Evolutionary conservation across 2,888 invertebrate genomes (phyloP), one percentile per base, ranked within the genome.

Genomic region (Machimus atricapillus): DNA sequence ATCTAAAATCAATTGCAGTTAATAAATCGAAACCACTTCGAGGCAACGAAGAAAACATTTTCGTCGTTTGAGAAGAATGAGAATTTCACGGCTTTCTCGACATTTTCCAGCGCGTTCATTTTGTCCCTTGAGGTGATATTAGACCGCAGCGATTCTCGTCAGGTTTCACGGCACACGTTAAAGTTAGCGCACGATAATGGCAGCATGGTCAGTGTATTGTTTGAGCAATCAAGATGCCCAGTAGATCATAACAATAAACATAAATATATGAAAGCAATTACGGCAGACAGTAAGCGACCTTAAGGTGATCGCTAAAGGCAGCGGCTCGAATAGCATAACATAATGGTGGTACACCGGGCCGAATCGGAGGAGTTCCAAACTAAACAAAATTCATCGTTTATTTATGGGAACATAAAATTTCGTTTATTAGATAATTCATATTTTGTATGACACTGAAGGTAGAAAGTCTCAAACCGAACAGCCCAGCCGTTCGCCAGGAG

Each of bases 221-320:
- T 78, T 43, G 23, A 40, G 78, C 78, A 40, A 77, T 40, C 78
- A 78, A 78, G 78, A 78, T 78, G 40, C 40, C 40, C 37, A 78
- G 66, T 66, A 66, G 78, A 78, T 78, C 78, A 78, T 78, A 78
- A 78, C 78, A 78, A 78, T 78, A 78, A 78, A 78, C 43, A 78
- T 78, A 78, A 78, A 78, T 78, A 78, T 78, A 78, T 78, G 78
- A 40, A 46, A 43, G 46, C 78, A 78, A 78, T 78, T 78, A 78
- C 43, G 78, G 43, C 43, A 23, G 78, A 78, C 78, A 43, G 43
- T 78, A 78, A 40, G 23, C 23, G 46, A 78, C 78, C 78, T 43
- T 78, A 78, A 78, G 43, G 40, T 78, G 78, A 78, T 40, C 78
- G 37, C 78, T 43, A 19, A 4, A 37, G 43, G 78, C 78, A 40